Evolutionary conservation across 1,140 invertebrate species (phyloP), one percentile per base, ranked within the genome.

Genomic region (Philaenus spumarius): DNA sequence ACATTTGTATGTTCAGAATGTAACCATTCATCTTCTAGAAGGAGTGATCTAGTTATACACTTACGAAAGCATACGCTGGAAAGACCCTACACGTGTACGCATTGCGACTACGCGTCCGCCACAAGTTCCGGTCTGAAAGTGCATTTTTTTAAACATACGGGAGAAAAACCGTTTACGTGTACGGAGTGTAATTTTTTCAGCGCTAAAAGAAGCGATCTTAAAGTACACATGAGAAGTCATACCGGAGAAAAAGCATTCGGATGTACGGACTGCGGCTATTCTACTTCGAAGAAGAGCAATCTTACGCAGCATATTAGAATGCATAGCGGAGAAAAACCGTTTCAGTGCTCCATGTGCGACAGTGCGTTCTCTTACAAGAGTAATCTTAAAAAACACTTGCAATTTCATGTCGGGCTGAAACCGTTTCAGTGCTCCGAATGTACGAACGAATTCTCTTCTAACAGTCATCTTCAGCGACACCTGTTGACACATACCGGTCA

Each of bases 271-370:
- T 78, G 76, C 55, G 73, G 71, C 0, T 77, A 77, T 65, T 59
- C 66, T 43, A 76, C 75, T 43, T 53, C 66, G 1, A 19, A 37
- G 34, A 53, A 37, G 20, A 37, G 30, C 14, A 53, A 35, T 37
- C 22, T 53, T 2, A 53, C 95, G 72, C 95, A 91, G 0, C 93
- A 97, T 70, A 88, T 95, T 23, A 81, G 94, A 17, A 94, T 97
- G 0, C 95, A 98, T 71, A 97, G 95, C 0, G 93, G 95, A 0
- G 95, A 97, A 71, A 82, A 90, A 23, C 95, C 95, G 0, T 97
- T 97, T 71, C 83, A 84, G 11, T 98, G 95, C 72, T 84, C 94
- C 40, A 76, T 90, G 17, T 98, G 95, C 72, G 43, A 48, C 14
- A 47, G 47, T 26, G 26, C 22, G 19, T 47, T 80, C 6, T 19